Percentiles rank a stretch among this genome's conserved stretches.
Evolutionary conservation across 1,140 invertebrate genomes (phyloP).

Genomic region (Dendrolimus kikuchii): DNA sequence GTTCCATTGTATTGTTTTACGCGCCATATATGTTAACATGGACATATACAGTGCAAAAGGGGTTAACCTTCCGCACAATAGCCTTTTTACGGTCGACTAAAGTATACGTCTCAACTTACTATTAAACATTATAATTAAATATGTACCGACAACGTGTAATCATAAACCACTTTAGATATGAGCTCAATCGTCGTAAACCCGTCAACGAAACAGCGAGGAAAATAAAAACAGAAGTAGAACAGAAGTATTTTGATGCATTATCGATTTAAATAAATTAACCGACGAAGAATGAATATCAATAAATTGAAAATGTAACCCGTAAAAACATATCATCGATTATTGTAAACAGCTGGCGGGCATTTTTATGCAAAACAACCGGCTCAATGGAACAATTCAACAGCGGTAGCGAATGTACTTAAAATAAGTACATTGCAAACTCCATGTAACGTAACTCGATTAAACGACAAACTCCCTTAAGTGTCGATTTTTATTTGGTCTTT

Average conservation of each 20-base stretch:
- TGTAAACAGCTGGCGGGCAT: conserved; percentile 68
- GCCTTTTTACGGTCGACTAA: no score
- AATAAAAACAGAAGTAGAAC: no score
- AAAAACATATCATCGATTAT: conserved; percentile 68
- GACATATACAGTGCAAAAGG: no score
- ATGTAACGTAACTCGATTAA: no score
- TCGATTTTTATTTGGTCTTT: no score
- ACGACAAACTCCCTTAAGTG: no score
- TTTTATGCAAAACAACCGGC: conserved; percentile 55
- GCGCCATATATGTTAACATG: conserved; percentile 14
- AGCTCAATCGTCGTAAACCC: conserved; percentile 41
- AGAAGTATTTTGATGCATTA: conserved; percentile 59
- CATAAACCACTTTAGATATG: conserved; percentile 27
- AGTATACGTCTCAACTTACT: no score
- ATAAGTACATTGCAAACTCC: no score
- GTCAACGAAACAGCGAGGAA: conserved; percentile 38
- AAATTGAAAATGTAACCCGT: conserved; percentile 67
- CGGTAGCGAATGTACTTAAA: conserved; percentile 50
- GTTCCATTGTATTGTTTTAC: conserved; percentile 31
- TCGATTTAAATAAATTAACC: conserved; percentile 64
- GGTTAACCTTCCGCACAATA: no score
- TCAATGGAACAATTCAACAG: conserved; percentile 56
- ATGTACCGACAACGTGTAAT: conserved; percentile 31
- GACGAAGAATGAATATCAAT: conserved; percentile 59
- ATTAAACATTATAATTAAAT: conserved; percentile 7